Evolutionary conservation across 2,113 vertebrate genomes (phyloP), one percentile per base, ranked within the genome.

Genomic region (Marmota flaviventris): DNA sequence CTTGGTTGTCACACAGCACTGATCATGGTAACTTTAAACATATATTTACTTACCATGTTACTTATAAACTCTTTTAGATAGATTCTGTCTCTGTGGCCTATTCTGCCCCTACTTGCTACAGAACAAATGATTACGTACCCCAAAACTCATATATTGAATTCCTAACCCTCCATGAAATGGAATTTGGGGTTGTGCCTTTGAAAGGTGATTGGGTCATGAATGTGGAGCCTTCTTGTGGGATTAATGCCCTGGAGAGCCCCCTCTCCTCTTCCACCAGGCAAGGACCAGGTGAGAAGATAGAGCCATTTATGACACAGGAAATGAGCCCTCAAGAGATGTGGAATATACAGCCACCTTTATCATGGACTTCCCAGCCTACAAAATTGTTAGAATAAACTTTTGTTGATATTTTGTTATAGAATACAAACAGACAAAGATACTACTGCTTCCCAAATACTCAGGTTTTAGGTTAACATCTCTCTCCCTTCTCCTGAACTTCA

Each of bases 231-330:
- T 84, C 1, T 7, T 22, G 7, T 51, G 25, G 58, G 34, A 34
- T 76, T 16, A 16, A 17, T 63, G 39, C 8, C 4, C 5, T 1
- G 2, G 10, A 53, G 22, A 20, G n/a, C 3, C 4, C 2, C 3
- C 6, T 29, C 20, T 5, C 4, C 11, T 12, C 17, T 32, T 88
- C 51, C 5, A 37, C 8, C 22, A 24, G 51, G 2, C 8, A 45
- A 78, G 4, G 22, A 51, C 16, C 61, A 2, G 53, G 2, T 18
- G 7, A 79, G 4, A 45, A 27, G 2, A 7, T 2, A 37, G 14
- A 69, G 1, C 7, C 18, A 24, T 24, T 8, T 34, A 8, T 20
- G 14, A 45, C 42, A 10, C 6, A 34, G 16, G 2, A 45, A 7
- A 4, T 27, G 6, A 17, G 16, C 11, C 32, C 37, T 72, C 25